Evolutionary conservation across 1,140 invertebrate species (phyloP).

Genomic region (Octopus sinensis): DNA sequence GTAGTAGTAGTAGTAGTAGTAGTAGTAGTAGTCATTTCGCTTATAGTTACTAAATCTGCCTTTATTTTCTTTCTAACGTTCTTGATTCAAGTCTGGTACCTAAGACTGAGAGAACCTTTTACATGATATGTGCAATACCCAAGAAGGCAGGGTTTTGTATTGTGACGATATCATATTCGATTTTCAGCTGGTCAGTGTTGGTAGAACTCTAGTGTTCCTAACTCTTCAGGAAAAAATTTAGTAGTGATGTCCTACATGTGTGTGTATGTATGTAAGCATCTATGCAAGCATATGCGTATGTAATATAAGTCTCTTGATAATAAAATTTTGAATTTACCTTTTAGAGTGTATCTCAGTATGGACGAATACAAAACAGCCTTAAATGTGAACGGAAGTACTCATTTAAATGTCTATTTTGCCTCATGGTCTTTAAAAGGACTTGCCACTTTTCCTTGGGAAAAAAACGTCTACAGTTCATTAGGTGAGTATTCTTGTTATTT

Average conservation of each 20-base stretch:
- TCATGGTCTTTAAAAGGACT: slow-evolving; percentile 43
- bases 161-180: no score
- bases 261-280: slow-evolving; percentile 4
- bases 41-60: no score
- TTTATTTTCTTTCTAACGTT: no score
- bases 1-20: no score
- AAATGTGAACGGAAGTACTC: slow-evolving; percentile 26
- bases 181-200: no score
- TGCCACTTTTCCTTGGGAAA: slow-evolving; percentile 53
- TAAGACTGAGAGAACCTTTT: no score
- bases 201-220: no score
- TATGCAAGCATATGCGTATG: not conserved
- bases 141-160: no score
- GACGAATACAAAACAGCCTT: slow-evolving; percentile 42
- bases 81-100: no score
- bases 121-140: no score
- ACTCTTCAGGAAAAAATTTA: no score
- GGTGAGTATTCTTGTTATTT: slow-evolving; percentile 28
- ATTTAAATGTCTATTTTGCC: slow-evolving; percentile 44
- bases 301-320: not conserved
- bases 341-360: slow-evolving; percentile 43
- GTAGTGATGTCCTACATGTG: not conserved
- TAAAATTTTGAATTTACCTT: slow-evolving; percentile 7
- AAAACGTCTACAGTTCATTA: slow-evolving; percentile 35
- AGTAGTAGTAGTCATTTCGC: no score